These are phyloP conservation scores for Aurelia coerulea DNA, from an alignment of 30 jellyfish, hydroid and myxozoan genomes.

Conservation along the genomic window DNA sequence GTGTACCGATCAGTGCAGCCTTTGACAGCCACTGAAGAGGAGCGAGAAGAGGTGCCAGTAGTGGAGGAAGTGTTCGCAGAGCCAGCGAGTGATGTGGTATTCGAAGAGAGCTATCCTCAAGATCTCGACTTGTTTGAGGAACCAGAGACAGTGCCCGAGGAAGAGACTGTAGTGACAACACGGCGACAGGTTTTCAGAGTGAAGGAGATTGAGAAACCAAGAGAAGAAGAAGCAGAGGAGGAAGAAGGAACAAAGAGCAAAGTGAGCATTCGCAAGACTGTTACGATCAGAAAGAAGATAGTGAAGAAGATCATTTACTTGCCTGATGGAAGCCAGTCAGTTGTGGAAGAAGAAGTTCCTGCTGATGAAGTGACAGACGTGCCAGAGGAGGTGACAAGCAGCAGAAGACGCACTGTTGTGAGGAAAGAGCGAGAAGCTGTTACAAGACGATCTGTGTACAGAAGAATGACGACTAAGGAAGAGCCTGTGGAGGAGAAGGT, in stretches of 20 bases:
- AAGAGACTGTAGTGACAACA: not conserved
- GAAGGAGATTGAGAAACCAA: not conserved
- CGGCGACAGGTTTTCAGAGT: slow-evolving; percentile 43
- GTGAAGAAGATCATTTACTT: slow-evolving; percentile 39
- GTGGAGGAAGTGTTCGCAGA: not conserved
- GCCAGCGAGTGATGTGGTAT: slow-evolving; percentile 20
- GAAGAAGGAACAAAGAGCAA: not conserved
- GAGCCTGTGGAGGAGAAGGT: slow-evolving; percentile 47
- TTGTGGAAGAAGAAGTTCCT: slow-evolving; percentile 35
- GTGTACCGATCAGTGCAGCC: slow-evolving; percentile 58
- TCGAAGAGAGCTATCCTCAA: slow-evolving; percentile 15
- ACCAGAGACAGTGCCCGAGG: slow-evolving; percentile 19
- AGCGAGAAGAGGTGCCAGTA: slow-evolving; percentile 4
- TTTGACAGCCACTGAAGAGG: slow-evolving; percentile 2
- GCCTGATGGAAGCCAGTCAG: slow-evolving; percentile 38
- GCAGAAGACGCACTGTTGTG: slow-evolving; percentile 9
- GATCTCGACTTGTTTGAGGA: slow-evolving; percentile 18
- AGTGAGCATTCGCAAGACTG: slow-evolving; percentile 3
- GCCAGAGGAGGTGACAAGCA: slow-evolving; percentile 22
- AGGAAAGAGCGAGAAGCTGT: slow-evolving; percentile 31
- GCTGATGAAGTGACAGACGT: not conserved
- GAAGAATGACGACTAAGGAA: not conserved
- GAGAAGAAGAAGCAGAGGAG: not conserved
- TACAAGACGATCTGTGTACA: slow-evolving; percentile 17
- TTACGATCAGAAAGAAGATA: not conserved